Evolutionary conservation across 2,888 invertebrate genomes (phyloP), one percentile per base, ranked within the genome.

Genomic region (Philereme vetulata): DNA sequence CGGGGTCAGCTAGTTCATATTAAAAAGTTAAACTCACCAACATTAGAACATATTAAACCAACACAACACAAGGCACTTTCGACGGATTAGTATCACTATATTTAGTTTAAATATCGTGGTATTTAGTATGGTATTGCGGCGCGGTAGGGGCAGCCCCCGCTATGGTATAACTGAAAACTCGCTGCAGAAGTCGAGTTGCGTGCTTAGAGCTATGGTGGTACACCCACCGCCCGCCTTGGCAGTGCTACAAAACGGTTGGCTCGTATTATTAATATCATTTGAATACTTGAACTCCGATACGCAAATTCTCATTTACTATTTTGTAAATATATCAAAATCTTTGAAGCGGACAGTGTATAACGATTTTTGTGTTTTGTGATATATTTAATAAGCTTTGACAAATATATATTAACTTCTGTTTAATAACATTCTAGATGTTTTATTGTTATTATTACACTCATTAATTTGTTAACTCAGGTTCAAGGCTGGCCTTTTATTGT

Each of bases 101-200:
- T 46, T 51, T 45, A 36, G 8, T 6, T 35, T 55, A 45, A 59
- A 53, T 48, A 49, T 57, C 49, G 47, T 62, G 48, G 38, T 50
- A n/a, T 55, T 60, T 60, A 55, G 66, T 57, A 67, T 66, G 58
- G 49, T 60, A 43, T 50, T 71, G 64, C 75, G 76, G 77, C 82
- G 81, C 84, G 82, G 81, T 82, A 75, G 80, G 74, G 78, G 76
- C 80, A 78, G 79, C 70, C 71, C 81, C 77, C 84, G 84, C 78
- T 81, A 80, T 82, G 75, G 80, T 81, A 85, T 85, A 84, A 90
- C 90, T 91, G 90, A 85, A 89, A 86, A 86, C 74, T 80, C 80
- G 81, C 74, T 84, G 87, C 84, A 81, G 79, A 81, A 75, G 77
- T 76, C 77, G 80, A 83, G 81, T 90, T 83, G 91, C 90, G 91